phyloP scores from a whole-genome alignment of 2,888 invertebrate genomes.

The Stenodera caucasica region DNA sequence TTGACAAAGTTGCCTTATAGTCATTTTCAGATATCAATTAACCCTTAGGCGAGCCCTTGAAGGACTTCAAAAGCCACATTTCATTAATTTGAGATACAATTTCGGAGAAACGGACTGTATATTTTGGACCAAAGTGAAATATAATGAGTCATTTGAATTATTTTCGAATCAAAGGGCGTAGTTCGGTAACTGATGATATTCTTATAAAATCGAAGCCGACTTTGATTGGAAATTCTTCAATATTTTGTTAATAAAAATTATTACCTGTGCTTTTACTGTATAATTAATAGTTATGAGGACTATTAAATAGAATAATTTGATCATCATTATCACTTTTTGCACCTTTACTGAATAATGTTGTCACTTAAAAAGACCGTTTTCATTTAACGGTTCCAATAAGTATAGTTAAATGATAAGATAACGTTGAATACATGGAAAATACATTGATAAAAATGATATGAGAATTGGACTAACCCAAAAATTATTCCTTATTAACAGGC shows the following conservation, averaged over 20 bases:
- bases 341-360: constrained; percentile 1
- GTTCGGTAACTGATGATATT: too few species aligned
- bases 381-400: not conserved
- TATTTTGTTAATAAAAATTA: not conserved
- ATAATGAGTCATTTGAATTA: not conserved
- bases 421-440: not conserved
- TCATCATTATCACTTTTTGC: not conserved
- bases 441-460: not conserved
- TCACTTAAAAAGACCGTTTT: constrained; percentile 8
- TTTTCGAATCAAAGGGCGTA: too few species aligned
- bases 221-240: too few species aligned
- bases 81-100: too few species aligned
- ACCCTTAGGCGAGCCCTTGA: too few species aligned
- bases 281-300: not conserved
- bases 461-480: too few species aligned
- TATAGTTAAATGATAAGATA: not conserved
- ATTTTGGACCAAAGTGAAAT: not conserved
- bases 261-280: not conserved
- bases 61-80: too few species aligned
- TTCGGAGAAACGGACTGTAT: too few species aligned
- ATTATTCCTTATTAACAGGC: too few species aligned
- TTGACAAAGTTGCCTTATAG: too few species aligned
- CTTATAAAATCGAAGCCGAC: too few species aligned
- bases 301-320: not conserved
- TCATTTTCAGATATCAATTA: too few species aligned